Base-by-base conservation (phyloP, 1,140 invertebrate genomes). In the Polypedilum pembai region DNA sequence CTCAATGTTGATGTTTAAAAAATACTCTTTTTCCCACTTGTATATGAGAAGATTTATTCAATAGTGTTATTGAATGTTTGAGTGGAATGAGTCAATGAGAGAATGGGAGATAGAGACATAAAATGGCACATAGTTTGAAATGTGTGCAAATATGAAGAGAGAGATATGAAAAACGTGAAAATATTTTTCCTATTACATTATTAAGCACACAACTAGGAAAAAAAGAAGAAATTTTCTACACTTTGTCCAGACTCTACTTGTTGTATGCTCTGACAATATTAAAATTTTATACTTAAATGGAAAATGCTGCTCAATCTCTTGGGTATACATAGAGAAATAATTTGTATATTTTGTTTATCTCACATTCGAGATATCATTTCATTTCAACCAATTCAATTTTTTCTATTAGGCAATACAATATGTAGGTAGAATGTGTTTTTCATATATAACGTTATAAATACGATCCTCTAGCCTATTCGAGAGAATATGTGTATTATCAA, bases 91-190 rank as follows among this genome's bases (percentile, higher is more conserved):
- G 8, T 8, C 65, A 8, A 21, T 69, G n/a, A 10, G 1, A 8
- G n/a, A 7, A 8, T 17, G n/a, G n/a, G 7, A 21, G 65, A 10
- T 8, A 10, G 17, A 18, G 65, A 21, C 65, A 69, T 18, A 21
- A 69, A 8, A n/a, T 18, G 65, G 65, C 18, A 69, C 8, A 20
- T 18, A 69, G 65, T 18, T 33, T 33, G 24, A 33, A 69, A 20
- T 69, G 65, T 20, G 65, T 18, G 45, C 45, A 56, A 12, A 56
- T 56, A 20, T 18, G n/a, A n/a, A 69, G 20, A 18, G 7, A 7
- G 65, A 69, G 17, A 69, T 69, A 69, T 69, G 65, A 69, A 69
- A 69, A 69, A 69, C 17, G 65, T 69, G 65, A 69, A 69, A 69
- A 69, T 69, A 69, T 69, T 69, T 33, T 69, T 56, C 45, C 45